phyloP scores from a whole-genome alignment of 2,797 vertebrate genomes.

The Acipenser ruthenus region DNA sequence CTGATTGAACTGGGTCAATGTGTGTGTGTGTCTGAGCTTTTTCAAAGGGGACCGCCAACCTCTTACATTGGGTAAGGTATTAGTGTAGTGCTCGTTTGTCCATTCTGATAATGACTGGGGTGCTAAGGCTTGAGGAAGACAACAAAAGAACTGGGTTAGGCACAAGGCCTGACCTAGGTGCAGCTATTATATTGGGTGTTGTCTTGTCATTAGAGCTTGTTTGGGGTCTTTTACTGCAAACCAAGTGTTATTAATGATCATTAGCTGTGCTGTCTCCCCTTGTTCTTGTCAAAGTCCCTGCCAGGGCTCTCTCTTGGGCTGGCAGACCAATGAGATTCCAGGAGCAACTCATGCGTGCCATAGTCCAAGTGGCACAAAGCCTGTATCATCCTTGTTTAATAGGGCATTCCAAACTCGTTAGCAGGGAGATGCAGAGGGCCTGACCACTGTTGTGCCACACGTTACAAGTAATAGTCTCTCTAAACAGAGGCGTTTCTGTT shows the following conservation, averaged over 20 bases:
- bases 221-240: conserved; percentile 73
- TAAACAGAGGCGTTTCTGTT: conserved; percentile 71
- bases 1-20: not conserved
- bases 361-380: conserved; percentile 65
- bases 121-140: conserved; percentile 27
- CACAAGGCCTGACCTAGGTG: conserved; percentile 29
- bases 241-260: conserved; percentile 93
- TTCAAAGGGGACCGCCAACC: conserved; percentile 42
- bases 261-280: conserved; percentile 85
- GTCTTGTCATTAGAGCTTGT: conserved; percentile 64
- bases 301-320: conserved; percentile 56
- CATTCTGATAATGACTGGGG: conserved; percentile 33
- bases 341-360: conserved; percentile 64
- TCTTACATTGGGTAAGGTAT: conserved; percentile 50
- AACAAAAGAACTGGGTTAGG: conserved; percentile 51
- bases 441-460: conserved; percentile 79
- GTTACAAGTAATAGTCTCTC: conserved; percentile 74
- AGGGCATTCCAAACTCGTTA: conserved; percentile 82
- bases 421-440: conserved; percentile 56
- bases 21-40: conserved; percentile 5
- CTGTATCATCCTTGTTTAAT: conserved; percentile 78
- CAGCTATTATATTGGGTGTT: conserved; percentile 46
- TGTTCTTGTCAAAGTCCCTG: conserved; percentile 74
- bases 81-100: conserved; percentile 35
- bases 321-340: conserved; percentile 59